phyloP scores from a whole-genome alignment of 2,113 vertebrate genomes.

The Caretta caretta region DNA sequence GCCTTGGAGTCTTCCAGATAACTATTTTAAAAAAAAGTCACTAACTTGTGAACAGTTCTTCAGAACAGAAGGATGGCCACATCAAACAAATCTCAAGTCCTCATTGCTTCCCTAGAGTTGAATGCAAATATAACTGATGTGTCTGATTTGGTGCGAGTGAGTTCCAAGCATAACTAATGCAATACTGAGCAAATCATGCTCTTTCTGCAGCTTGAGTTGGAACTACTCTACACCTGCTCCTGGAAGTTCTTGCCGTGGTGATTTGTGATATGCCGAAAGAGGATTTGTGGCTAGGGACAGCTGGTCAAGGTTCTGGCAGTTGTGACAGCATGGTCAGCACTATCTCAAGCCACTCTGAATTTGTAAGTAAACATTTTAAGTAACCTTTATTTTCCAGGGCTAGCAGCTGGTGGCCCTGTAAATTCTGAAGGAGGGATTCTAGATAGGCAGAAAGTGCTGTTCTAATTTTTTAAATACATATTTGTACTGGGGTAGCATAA shows the following conservation, averaged over 20 bases:
- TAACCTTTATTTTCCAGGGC: neutral
- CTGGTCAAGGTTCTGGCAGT: slow-evolving; percentile 82
- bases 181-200: neutral
- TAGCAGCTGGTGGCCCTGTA: neutral
- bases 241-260: neutral
- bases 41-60: neutral
- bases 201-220: slow-evolving; percentile 17
- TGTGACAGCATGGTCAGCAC: slow-evolving; percentile 87
- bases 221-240: rapidly evolving
- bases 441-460: neutral
- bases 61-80: rapidly evolving
- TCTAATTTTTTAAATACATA: neutral
- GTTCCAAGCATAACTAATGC: neutral
- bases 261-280: slow-evolving; percentile 84
- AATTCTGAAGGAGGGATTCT: neutral
- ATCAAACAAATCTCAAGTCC: neutral
- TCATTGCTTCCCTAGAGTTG: rapidly evolving
- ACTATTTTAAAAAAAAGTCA: neutral
- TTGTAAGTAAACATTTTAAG: slow-evolving; percentile 79
- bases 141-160: neutral
- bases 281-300: slow-evolving; percentile 84
- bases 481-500: rapidly evolving
- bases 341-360: slow-evolving; percentile 78
- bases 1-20: neutral
- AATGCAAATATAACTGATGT: rapidly evolving